These are phyloP conservation scores for Cacatua alba DNA, from an alignment of 2,113 vertebrate species.

Conservation along the genomic window DNA sequence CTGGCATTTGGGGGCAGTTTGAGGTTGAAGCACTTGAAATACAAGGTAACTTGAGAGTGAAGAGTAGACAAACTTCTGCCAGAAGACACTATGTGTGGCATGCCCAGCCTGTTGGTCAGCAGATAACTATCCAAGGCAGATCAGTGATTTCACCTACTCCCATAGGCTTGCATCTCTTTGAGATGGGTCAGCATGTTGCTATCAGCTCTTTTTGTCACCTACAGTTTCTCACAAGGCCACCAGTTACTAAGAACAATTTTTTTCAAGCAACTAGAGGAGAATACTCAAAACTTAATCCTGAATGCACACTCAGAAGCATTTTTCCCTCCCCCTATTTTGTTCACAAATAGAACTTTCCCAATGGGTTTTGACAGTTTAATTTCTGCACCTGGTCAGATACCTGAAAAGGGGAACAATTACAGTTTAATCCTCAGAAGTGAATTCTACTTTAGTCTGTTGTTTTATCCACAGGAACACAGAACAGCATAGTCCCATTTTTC, in stretches of 20 bases:
- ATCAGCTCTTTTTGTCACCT: neutral
- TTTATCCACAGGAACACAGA: neutral
- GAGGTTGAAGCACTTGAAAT: neutral
- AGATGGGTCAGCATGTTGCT: neutral
- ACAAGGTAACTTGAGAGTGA: neutral
- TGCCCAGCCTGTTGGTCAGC: neutral
- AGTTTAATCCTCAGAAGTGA: neutral
- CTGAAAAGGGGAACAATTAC: neutral
- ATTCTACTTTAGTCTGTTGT: neutral
- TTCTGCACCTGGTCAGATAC: neutral
- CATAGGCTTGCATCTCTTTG: neutral
- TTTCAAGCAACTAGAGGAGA: neutral
- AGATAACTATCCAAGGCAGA: neutral
- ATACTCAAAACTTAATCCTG: neutral
- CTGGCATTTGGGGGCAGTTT: neutral
- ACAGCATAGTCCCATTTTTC: neutral
- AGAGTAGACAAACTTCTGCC: neutral
- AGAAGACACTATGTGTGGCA: neutral
- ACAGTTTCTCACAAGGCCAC: neutral
- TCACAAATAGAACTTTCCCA: neutral
- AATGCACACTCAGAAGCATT: neutral
- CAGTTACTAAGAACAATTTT: neutral
- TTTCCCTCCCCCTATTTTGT: neutral
- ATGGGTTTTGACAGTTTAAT: neutral
- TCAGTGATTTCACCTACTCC: accelerated